Base-by-base conservation (phyloP, 1,140 invertebrate species). In the Yoshiicerus persimilis region DNA sequence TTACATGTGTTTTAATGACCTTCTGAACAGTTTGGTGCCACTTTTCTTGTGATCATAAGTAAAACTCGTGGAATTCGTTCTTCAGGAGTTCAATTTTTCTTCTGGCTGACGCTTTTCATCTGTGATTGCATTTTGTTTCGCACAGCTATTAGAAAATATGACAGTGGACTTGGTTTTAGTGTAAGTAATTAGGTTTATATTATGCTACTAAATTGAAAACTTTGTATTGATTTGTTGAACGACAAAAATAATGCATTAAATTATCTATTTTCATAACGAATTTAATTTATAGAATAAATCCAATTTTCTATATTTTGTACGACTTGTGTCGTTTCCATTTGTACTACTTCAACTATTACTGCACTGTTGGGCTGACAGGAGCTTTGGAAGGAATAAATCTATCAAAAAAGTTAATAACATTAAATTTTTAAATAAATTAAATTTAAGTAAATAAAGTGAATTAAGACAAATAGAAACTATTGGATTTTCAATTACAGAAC, bases 251-350 rank as follows among this genome's bases (percentile, higher is more conserved):
- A n/a, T n/a, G n/a, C n/a, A 6, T 41, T 41, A 2, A 13, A 41
- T 41, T 13, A 41, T 13, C 2, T 6, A 4, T 41, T 13, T 13
- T 41, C 10, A 11, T 4, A 41, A 6, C 16, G 10, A 11, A 13
- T 41, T 6, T 41, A 41, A 41, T 11, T 41, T 47, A 4, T 47
- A 47, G 41, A 47, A 4, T 11, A 47, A 47, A 20, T 4, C 16
- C 9, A 47, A 47, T 47, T 47, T 47, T 20, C 41, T 47, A 0
- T 86, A 83, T 36, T 4, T 95, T 89, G 96, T 95, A 91, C 97
- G 96, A 91, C 95, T 97, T 92, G 94, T 97, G 88, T 97, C 96
- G 92, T 98, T 96, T 93, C 94, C 95, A 2, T 91, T 96, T 84
- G 93, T 96, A 27, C 90, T 96, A 64, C 88, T 95, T 32, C 94